Evolutionary conservation across 2,888 invertebrate genomes (phyloP).

Genomic region (Meta bourneti): DNA sequence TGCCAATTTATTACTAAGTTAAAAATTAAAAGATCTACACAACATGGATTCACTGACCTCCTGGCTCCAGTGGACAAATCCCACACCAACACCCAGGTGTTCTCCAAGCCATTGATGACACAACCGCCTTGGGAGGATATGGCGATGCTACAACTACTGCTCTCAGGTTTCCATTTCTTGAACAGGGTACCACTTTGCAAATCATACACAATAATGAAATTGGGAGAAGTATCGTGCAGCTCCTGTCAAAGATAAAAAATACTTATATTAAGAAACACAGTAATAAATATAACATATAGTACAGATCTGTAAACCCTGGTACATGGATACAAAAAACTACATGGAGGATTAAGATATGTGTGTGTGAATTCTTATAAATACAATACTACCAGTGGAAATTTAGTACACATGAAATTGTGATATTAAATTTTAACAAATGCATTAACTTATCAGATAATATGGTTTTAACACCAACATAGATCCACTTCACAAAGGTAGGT

Average conservation of each 20-base stretch:
- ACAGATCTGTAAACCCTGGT: no score
- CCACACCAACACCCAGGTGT: slow-evolving; percentile 91
- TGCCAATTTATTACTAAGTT: background rate
- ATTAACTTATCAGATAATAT: no score
- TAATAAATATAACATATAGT: no score
- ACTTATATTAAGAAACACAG: no score
- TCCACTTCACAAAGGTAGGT: no score
- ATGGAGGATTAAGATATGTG: no score
- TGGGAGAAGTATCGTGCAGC: slow-evolving; percentile 88
- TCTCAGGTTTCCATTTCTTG: slow-evolving; percentile 94
- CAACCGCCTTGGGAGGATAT: slow-evolving; percentile 91
- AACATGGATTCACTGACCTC: slow-evolving; percentile 78
- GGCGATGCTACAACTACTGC: slow-evolving; percentile 90
- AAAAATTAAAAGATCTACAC: background rate
- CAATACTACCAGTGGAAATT: no score
- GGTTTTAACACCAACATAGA: no score
- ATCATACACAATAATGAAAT: slow-evolving; percentile 94
- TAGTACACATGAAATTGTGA: no score
- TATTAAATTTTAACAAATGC: no score
- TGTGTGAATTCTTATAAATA: no score
- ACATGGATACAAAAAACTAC: no score
- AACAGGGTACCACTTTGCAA: slow-evolving; percentile 93
- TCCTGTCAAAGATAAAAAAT: slow-evolving; percentile 82
- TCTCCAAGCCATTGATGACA: slow-evolving; percentile 91
- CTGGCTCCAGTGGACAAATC: slow-evolving; percentile 88